A percentile compares a stretch with the other conserved stretches of the same genome.
phyloP scores from a whole-genome alignment of 2,113 vertebrate genomes.

The Noturus placidus region DNA sequence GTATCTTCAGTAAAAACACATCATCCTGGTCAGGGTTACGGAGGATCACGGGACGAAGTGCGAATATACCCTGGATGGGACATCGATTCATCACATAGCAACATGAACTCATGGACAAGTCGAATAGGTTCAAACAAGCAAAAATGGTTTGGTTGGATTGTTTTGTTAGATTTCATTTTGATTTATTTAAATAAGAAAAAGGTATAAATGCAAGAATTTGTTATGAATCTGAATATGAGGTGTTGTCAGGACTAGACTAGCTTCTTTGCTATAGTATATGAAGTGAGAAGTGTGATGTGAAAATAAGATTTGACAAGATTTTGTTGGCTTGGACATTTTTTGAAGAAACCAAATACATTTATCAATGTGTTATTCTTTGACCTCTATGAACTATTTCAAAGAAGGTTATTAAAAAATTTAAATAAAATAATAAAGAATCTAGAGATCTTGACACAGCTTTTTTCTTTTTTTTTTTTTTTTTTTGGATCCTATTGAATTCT shows the following conservation, averaged over 20 bases:
- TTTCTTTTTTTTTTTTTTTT: too few relatives aligned
- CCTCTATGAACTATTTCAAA: background rate
- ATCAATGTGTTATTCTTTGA: background rate
- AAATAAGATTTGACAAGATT: background rate
- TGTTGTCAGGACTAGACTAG: background rate
- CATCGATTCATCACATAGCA: background rate
- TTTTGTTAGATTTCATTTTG: background rate
- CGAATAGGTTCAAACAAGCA: background rate
- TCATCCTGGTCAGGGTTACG: background rate
- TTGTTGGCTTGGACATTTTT: background rate
- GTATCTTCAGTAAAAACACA: background rate
- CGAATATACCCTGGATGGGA: background rate
- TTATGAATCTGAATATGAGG: background rate
- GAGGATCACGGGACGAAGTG: background rate
- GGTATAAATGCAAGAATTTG: background rate
- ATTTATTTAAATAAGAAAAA: background rate
- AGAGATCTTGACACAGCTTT: background rate
- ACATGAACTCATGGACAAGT: background rate
- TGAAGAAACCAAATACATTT: background rate
- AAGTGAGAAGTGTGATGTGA: background rate
- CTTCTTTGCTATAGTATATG: background rate
- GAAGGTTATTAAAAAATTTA: background rate
- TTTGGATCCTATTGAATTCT: too few relatives aligned
- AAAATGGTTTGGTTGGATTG: background rate
- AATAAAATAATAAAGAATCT: background rate